Base-by-base conservation (phyloP, 2,888 invertebrate genomes). In the Thelaira solivaga region DNA sequence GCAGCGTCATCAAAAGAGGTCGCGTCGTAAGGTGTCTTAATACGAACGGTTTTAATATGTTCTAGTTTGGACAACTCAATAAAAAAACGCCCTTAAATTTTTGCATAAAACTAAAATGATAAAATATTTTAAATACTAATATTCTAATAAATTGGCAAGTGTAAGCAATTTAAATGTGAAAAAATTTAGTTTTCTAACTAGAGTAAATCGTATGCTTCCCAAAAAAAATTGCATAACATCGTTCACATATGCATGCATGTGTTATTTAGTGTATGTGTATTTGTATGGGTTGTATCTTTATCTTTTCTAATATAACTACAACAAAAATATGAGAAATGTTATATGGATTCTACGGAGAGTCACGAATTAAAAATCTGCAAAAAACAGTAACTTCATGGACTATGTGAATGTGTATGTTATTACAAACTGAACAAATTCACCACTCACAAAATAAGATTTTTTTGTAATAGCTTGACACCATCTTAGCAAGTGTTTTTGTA, bases 181-280 rank as follows among this genome's bases (percentile, higher is more conserved):
- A 45, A 43, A 2, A 72, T 67, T 45, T 59, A 53, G 49, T 36
- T 53, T 16, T 51, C 49, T 51, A 20, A 26, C 55, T 68, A 47
- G 13, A 55, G 41, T 49, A 59, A 43, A 77, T 71, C 72, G 83
- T 81, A 61, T 24, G 62, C 61, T 84, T 81, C 82, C 82, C 83
- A 80, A 81, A 53, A 62, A 62, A 67, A 86, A 85, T 86, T 86
- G 86, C 86, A 86, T 86, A 86, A 86, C 86, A 86, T 80, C 81
- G 73, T 81, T n/a, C n/a, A n/a, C 82, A 77, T 83, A 80, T 80
- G 68, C 74, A 73, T 76, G 82, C 81, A 72, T 83, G 45, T 83
- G 67, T 53, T 13, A 41, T 3, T 20, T 18, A 41, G 45, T 67
- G 13, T 81, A 80, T 85, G 81, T 81, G 81, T 78, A 62, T 82